Percentiles rank a stretch among this genome's conserved stretches.
phyloP scores from a whole-genome alignment of 2,888 invertebrate species.

The Lamellibrachia columna region DNA sequence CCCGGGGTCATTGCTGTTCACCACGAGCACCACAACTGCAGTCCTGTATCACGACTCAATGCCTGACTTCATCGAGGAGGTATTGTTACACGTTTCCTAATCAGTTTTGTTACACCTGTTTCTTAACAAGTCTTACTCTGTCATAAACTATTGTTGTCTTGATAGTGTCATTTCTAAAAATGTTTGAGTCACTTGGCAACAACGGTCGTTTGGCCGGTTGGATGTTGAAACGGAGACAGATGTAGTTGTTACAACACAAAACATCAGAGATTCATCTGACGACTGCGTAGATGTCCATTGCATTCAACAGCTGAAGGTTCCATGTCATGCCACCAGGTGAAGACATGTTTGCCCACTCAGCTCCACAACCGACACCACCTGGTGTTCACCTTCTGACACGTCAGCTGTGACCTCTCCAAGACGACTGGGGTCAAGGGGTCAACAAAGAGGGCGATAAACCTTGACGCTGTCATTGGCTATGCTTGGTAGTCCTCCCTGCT shows the following conservation, averaged over 20 bases:
- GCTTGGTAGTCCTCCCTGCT: constrained; percentile 85
- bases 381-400: constrained; percentile 93
- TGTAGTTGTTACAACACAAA: neutral
- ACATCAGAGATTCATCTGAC: neutral
- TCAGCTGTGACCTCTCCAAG: constrained; percentile 76
- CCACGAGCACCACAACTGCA: constrained; percentile 71
- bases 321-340: constrained; percentile 70
- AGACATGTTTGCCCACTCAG: constrained; percentile 87
- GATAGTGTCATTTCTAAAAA: no score
- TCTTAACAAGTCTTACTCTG: no score
- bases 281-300: no score
- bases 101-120: no score
- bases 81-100: constrained; percentile 35
- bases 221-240: neutral
- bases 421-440: constrained; percentile 39
- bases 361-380: constrained; percentile 88
- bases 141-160: no score
- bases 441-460: constrained; percentile 51
- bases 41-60: constrained; percentile 90
- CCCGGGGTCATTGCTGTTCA: constrained; percentile 73
- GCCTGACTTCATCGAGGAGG: constrained; percentile 91
- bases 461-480: constrained; percentile 82
- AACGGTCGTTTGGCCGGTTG: no score
- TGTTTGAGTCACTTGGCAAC: no score
- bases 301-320: neutral